Conservation (phyloP, 2,888 invertebrate genomes). For the Lissocephala sabroskyi region DNA sequence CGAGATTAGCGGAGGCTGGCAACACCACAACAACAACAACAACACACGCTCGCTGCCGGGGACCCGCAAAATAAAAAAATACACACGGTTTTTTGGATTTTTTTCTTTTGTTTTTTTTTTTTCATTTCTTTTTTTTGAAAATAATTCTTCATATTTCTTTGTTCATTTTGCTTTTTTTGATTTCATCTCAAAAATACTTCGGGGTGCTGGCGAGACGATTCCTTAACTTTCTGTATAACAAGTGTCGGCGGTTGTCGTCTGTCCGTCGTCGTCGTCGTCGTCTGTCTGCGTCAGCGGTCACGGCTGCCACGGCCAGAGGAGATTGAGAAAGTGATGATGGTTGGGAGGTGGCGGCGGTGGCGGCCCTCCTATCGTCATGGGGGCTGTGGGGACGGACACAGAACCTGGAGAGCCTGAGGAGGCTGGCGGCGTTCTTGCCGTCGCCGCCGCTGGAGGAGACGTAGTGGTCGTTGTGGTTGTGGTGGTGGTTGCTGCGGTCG, state of each 20-base stretch:
- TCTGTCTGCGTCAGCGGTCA: constrained; percentile 41
- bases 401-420: too few species aligned
- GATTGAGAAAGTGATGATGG: constrained; percentile 69
- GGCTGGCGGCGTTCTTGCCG: too few species aligned
- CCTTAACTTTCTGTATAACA: too few species aligned
- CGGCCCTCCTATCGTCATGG: constrained; percentile 41
- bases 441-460: too few species aligned
- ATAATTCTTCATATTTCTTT: constrained; percentile 37
- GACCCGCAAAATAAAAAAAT: constrained; percentile 52
- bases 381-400: constrained; percentile 37
- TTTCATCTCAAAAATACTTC: constrained; percentile 64
- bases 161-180: constrained; percentile 25
- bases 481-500: constrained; percentile 3
- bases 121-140: constrained; percentile 52
- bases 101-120: constrained; percentile 53
- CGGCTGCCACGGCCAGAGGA: constrained; percentile 70
- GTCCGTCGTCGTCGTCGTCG: constrained; percentile 6
- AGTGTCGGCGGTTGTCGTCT: constrained; percentile 19
- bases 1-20: constrained; percentile 7
- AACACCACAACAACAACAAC: constrained; percentile 17
- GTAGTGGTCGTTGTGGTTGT: constrained; percentile 1
- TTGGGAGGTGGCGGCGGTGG: constrained; percentile 47
- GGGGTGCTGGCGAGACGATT: too few species aligned
- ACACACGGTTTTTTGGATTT: too few species aligned
- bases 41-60: constrained; percentile 10